Base-by-base conservation (phyloP, 2,797 vertebrate genomes). In the Mergus octosetaceus region DNA sequence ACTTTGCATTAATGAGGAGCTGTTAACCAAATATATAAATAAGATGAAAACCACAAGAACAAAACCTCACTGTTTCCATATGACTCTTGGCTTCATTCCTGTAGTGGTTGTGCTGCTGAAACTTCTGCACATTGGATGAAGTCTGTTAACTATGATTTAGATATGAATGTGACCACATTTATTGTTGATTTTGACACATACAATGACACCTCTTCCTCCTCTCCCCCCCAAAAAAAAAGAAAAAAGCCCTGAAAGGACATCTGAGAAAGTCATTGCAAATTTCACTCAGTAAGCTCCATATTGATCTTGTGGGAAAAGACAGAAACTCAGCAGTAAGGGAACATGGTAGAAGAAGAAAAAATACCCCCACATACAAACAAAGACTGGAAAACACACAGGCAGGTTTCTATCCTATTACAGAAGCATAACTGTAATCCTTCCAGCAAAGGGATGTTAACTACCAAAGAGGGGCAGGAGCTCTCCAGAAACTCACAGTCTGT, bases 401-500 rank as follows among this genome's bases (percentile, higher is more conserved):
- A 88, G 70, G 27, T 91, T 91, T 95, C 60, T 94, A 11, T 85
- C 32, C 71, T 80, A 8, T 90, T 91, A 57, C 28, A 85, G 83
- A 75, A 68, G 18, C 47, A 86, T 79, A 89, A 86, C 38, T 82
- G n/a, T 83, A 95, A 82, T 93, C 77, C 51, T 85, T 85, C 62
- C 56, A 70, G 66, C n/a, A 73, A 90, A 93, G 57, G 79, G 65
- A 85, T 90, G 86, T 85, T 85, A 95, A 76, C 95, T 76, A 90
- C 76, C 69, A 30, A 93, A 92, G 74, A 92, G 77, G 71, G 75
- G 80, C 51, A 92, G 87, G 62, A 94, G 64, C 62, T 74, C 82
- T 94, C 69, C 91, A 96, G 91, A 96, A 95, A 93, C 84, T 80
- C 71, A 45, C 24, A 77, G 19, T 82, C 84, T 94, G 90, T 96